Evolutionary conservation across 2,113 vertebrate species (phyloP).

Genomic region (Alethe diademata): DNA sequence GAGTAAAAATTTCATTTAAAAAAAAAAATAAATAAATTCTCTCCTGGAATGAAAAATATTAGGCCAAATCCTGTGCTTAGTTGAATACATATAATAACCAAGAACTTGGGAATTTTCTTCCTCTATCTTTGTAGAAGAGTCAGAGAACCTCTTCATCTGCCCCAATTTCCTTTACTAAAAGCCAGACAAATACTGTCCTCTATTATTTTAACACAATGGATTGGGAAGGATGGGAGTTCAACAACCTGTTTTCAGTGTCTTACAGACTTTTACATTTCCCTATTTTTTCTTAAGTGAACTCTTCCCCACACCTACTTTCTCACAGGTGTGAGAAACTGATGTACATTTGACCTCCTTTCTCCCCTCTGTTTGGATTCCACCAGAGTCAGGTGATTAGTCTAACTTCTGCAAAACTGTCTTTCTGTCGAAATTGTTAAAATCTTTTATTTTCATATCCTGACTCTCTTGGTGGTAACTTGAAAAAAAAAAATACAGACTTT

Average conservation of each 20-base stretch:
- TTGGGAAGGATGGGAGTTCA: background rate
- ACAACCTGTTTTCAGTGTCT: background rate
- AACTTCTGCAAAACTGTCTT: constrained; percentile 42
- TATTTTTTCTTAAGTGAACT: background rate
- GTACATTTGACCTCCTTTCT: constrained; percentile 20
- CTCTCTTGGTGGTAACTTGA: background rate
- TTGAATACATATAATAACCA: background rate
- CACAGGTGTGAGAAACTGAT: background rate
- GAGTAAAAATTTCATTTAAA: background rate
- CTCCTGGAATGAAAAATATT: background rate
- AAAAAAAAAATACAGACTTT: background rate
- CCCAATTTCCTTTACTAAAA: background rate
- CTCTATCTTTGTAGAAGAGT: background rate
- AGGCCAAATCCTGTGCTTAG: background rate
- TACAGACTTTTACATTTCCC: background rate
- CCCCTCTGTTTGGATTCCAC: background rate
- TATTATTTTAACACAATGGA: background rate
- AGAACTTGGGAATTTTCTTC: background rate
- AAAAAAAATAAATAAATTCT: background rate
- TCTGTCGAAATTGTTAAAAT: background rate
- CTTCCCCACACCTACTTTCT: background rate
- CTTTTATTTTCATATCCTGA: constrained; percentile 1
- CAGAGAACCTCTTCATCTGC: background rate
- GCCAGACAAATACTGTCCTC: background rate
- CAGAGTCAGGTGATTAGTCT: background rate